A percentile compares a stretch with the other conserved stretches of the same genome.
Evolutionary conservation across 1,140 invertebrate genomes (phyloP).

Genomic region (Hesperophylax magnus): DNA sequence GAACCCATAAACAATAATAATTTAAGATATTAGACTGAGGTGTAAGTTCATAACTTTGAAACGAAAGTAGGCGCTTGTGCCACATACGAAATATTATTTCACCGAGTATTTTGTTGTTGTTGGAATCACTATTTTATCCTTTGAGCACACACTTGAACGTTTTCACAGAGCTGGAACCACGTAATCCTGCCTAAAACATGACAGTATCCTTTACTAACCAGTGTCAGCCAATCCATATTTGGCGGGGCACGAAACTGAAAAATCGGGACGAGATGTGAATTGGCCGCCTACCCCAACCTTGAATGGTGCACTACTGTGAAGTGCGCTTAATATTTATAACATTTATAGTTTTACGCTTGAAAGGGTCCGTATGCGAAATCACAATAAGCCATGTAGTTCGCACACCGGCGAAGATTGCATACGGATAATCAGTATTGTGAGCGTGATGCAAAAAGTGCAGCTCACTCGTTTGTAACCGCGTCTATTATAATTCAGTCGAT

Average conservation of each 20-base stretch:
- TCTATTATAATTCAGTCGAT: slow-evolving; percentile 33
- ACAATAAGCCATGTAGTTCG: slow-evolving; percentile 12
- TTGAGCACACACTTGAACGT: no score
- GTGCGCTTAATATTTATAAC: slow-evolving; percentile 54
- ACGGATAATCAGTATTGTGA: slow-evolving; percentile 5
- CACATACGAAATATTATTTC: no score
- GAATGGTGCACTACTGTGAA: slow-evolving; percentile 46
- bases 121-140: no score
- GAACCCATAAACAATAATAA: not conserved
- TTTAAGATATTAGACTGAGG: no score
- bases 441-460: slow-evolving; percentile 45
- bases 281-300: slow-evolving; percentile 47
- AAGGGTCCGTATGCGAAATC: slow-evolving; percentile 46
- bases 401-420: slow-evolving; percentile 19
- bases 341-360: slow-evolving; percentile 50
- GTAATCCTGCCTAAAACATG: not conserved
- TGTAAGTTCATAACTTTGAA: no score
- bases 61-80: no score
- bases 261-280: not conserved
- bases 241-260: not conserved
- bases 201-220: slow-evolving; percentile 49
- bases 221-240: slow-evolving; percentile 50
- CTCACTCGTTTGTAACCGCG: slow-evolving; percentile 38
- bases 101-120: no score
- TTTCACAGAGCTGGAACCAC: not conserved